These are phyloP conservation scores for Bufotes viridis DNA, from an alignment of 2,797 vertebrate genomes.

Conservation along the genomic window DNA sequence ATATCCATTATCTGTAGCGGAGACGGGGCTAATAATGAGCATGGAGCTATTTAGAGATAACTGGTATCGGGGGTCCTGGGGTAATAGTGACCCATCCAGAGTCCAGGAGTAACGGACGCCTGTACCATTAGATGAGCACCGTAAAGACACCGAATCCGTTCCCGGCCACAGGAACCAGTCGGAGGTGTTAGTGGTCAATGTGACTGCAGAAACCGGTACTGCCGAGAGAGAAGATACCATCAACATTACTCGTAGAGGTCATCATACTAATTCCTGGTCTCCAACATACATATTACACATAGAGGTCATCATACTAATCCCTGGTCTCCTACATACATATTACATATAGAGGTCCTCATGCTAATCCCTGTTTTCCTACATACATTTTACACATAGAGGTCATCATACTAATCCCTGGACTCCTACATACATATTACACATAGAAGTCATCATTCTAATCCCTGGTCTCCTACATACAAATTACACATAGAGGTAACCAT, in stretches of 20 bases:
- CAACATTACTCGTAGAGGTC: background rate
- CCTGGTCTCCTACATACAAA: no score
- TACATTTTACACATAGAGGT: no score
- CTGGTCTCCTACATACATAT: no score
- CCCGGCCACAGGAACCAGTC: conserved; percentile 1
- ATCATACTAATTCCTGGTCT: no score
- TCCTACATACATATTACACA: background rate
- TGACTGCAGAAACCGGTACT: conserved; percentile 28
- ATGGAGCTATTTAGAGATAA: background rate
- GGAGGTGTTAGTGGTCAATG: conserved; percentile 19
- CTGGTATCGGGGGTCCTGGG: conserved; percentile 14
- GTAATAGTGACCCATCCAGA: background rate
- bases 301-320: background rate
- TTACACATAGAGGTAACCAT: no score
- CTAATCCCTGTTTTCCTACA: no score
- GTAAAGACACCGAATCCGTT: conserved; percentile 29
- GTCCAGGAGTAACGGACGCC: conserved; percentile 45
- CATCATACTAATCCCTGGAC: no score
- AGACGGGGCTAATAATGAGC: conserved; percentile 23
- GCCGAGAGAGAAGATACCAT: background rate
- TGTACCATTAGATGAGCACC: conserved; percentile 36
- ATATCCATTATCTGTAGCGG: conserved; percentile 3
- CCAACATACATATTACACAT: background rate
- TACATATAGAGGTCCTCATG: background rate
- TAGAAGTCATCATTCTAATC: background rate